Percentiles rank a stretch among this genome's conserved stretches.
These are phyloP conservation scores for Ceratotherium simum DNA, from an alignment of 2,113 vertebrate species.

Conservation along the genomic window DNA sequence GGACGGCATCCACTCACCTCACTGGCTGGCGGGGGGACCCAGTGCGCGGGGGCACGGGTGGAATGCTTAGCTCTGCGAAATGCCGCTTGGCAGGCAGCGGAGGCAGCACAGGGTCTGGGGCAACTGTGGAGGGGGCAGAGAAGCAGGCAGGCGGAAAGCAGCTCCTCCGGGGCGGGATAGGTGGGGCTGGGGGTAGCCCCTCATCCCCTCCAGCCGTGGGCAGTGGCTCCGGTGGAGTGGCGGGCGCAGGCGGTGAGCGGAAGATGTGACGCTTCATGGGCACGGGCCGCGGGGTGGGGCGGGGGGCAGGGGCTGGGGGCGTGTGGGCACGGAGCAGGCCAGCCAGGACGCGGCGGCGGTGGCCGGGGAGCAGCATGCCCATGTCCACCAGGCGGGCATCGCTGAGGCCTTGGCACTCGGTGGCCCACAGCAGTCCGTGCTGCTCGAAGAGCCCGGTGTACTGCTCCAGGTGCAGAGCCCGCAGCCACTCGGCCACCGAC, in stretches of 20 bases:
- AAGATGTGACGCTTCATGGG: conserved; percentile 91
- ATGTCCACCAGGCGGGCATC: conserved; percentile 87
- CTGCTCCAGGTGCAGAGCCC: conserved; percentile 92
- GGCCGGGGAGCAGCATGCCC: conserved; percentile 92
- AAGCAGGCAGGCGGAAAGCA: conserved; percentile 88
- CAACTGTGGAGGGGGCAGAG: not conserved
- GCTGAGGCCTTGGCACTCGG: conserved; percentile 89
- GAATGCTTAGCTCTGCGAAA: conserved; percentile 73
- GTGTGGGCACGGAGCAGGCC: conserved; percentile 89
- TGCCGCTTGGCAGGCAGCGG: conserved; percentile 89
- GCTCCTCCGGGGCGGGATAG: conserved; percentile 92
- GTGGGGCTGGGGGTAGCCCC: conserved; percentile 81
- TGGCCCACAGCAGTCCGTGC: conserved; percentile 82
- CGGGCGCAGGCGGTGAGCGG: not conserved
- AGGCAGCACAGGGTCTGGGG: conserved; percentile 63
- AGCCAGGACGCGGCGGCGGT: conserved; percentile 93
- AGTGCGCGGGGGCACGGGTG: conserved; percentile 78
- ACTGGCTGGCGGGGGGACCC: conserved; percentile 57
- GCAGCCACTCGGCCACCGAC: conserved; percentile 90
- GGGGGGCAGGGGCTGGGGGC: not conserved
- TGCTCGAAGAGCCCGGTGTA: conserved; percentile 89
- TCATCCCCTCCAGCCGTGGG: accelerated
- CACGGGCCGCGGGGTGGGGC: conserved; percentile 81
- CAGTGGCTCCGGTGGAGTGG: not conserved
- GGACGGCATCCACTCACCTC: conserved; percentile 73